These are phyloP conservation scores for Apoda limacodes DNA, from an alignment of 2,888 invertebrate species.

Conservation along the genomic window DNA sequence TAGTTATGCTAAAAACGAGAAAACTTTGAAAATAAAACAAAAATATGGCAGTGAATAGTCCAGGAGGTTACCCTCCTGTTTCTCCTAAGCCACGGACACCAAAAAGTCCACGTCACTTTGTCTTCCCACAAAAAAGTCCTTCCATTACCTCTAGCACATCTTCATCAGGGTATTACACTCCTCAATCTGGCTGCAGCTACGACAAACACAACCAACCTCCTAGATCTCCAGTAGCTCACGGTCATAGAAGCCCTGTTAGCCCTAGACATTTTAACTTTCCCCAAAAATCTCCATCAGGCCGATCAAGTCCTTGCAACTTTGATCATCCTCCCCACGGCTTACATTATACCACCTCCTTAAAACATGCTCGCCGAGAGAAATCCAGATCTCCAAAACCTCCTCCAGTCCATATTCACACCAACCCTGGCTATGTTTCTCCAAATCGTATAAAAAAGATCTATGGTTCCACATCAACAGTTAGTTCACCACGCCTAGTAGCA, in stretches of 20 bases:
- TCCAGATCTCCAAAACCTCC: conserved; percentile 60
- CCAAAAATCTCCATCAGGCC: conserved; percentile 54
- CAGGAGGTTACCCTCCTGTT: conserved; percentile 65
- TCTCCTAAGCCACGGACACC: conserved; percentile 68
- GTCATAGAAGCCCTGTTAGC: conserved; percentile 70
- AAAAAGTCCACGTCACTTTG: conserved; percentile 68
- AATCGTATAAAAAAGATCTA: conserved; percentile 54
- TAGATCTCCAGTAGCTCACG: conserved; percentile 64
- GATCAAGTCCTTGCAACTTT: conserved; percentile 50
- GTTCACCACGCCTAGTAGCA: conserved; percentile 49
- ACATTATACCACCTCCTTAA: conserved; percentile 53
- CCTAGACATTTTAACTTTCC: conserved; percentile 72
- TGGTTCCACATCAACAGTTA: conserved; percentile 57
- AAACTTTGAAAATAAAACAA: no score
- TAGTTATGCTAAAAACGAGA: no score
- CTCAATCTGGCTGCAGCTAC: conserved; percentile 63
- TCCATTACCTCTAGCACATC: conserved; percentile 65
- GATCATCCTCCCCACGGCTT: conserved; percentile 40
- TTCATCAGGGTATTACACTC: conserved; percentile 68
- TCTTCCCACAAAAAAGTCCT: conserved; percentile 66
- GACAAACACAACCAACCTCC: conserved; percentile 56
- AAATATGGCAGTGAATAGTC: conserved; percentile 73
- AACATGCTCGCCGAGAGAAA: conserved; percentile 52
- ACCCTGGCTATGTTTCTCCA: conserved; percentile 71
- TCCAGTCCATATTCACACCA: conserved; percentile 71